A percentile compares a stretch with the other conserved stretches of the same genome.
Conservation (phyloP, 2,113 vertebrate genomes). For the Mobula hypostoma region DNA sequence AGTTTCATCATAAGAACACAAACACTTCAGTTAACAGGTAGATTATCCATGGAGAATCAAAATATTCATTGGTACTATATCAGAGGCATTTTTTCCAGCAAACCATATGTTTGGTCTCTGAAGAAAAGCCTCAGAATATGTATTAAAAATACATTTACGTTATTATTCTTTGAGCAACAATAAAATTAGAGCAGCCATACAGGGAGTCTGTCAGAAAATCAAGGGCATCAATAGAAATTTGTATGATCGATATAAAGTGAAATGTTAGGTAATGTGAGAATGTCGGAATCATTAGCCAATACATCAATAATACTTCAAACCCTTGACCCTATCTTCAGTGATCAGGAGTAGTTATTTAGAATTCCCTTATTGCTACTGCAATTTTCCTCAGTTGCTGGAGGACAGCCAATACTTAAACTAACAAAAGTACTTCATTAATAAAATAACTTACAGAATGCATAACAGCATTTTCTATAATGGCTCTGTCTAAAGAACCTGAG, state of each 20-base stretch:
- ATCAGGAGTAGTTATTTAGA: background rate
- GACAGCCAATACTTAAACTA: no score
- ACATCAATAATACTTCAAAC: background rate
- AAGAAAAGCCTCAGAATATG: background rate
- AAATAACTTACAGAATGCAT: no score
- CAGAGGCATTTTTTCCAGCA: background rate
- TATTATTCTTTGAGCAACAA: background rate
- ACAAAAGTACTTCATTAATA: no score
- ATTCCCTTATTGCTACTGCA: background rate
- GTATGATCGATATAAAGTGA: background rate
- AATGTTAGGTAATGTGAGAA: background rate
- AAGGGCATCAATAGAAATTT: background rate
- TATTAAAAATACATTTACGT: no score
- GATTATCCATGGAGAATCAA: background rate
- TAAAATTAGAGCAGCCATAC: background rate
- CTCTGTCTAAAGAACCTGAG: no score
- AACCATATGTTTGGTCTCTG: no score
- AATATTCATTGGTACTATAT: background rate
- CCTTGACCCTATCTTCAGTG: background rate
- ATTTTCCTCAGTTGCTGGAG: no score
- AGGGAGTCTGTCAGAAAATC: background rate
- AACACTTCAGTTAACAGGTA: background rate
- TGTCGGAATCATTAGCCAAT: background rate
- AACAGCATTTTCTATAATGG: no score
- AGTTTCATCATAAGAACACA: background rate